Base-by-base conservation (phyloP, 1,140 invertebrate species). In the Riptortus pedestris region DNA sequence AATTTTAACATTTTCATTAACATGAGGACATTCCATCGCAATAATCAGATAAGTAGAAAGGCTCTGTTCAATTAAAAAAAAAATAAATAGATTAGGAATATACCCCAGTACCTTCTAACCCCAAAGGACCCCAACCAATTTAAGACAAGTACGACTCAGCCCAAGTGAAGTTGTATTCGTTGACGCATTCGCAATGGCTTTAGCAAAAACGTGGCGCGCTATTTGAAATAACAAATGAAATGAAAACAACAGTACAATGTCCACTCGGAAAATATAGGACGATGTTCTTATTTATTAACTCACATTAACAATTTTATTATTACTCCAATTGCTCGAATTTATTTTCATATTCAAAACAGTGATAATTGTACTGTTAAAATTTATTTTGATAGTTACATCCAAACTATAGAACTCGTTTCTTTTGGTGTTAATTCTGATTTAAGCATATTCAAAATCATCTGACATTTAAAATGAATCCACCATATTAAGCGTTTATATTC, bases 21-120 rank as follows among this genome's bases (percentile, higher is more conserved):
- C 59, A 67, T 70, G 69, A 22, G 69, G 69, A 62, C 69, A 70
- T 64, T 70, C 69, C 68, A 69, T 70, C 1, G 55, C 57, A n/a
- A 48, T 47, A 47, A 4, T 47, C 16, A 20, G 22, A 55, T 16
- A 55, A 55, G 24, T 9, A 38, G 16, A 47, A 47, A 47, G 3
- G 45, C 45, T 11, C 29, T n/a, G 29, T 29, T 31, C 29, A n/a
- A 29, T n/a, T 1, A 60, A 60, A 60, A 28, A 22, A 31, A 22
- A 29, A n/a, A 38, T 16, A 28, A 38, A 24, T 20, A 7, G 7
- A 47, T 45, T 9, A 26, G 9, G 24, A 24, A 43, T 27, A 11
- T 28, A 60, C 58, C 20, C 33, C 58, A 20, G 24, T 26, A 26
- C 33, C 58, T 22, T 22, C 45, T 62, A 62, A 51, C 47, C 45